phyloP scores from a whole-genome alignment of 2,888 invertebrate species.

The Luperina nickerlii region DNA sequence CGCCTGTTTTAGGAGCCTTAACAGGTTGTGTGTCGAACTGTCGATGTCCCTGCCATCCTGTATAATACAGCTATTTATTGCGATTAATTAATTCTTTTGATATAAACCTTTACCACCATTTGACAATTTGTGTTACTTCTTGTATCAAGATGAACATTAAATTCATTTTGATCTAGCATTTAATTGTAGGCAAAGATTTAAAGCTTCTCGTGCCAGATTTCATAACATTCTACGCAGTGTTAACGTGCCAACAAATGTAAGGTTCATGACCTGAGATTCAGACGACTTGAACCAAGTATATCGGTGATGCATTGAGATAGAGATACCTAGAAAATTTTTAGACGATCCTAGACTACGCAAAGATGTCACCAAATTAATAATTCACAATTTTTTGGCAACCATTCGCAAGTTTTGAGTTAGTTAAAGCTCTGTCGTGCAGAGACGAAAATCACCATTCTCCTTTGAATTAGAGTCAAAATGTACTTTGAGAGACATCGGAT shows the following conservation, averaged over 20 bases:
- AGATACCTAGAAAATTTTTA: background rate
- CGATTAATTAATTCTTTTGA: background rate
- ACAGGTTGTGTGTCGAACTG: too few relatives aligned
- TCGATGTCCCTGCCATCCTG: background rate
- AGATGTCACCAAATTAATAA: conserved; percentile 15
- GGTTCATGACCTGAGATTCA: conserved; percentile 42
- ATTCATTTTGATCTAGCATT: conserved; percentile 11
- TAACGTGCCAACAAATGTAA: conserved; percentile 47
- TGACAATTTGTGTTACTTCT: background rate
- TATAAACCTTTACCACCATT: background rate
- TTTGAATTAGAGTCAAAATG: background rate
- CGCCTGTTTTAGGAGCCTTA: too few relatives aligned
- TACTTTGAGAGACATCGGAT: background rate
- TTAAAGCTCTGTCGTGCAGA: background rate
- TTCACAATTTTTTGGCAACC: conserved; percentile 36
- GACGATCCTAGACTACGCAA: conserved; percentile 15
- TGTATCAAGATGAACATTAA: conserved; percentile 11
- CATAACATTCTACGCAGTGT: conserved; percentile 5
- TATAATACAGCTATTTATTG: background rate
- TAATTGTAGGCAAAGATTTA: background rate
- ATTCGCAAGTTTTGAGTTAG: conserved; percentile 9
- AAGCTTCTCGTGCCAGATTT: conserved; percentile 27
- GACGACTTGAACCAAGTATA: conserved; percentile 4
- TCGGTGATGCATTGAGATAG: background rate
- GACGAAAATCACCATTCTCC: background rate